Base-by-base conservation (phyloP, 2,888 invertebrate species). In the Seira musarum region DNA sequence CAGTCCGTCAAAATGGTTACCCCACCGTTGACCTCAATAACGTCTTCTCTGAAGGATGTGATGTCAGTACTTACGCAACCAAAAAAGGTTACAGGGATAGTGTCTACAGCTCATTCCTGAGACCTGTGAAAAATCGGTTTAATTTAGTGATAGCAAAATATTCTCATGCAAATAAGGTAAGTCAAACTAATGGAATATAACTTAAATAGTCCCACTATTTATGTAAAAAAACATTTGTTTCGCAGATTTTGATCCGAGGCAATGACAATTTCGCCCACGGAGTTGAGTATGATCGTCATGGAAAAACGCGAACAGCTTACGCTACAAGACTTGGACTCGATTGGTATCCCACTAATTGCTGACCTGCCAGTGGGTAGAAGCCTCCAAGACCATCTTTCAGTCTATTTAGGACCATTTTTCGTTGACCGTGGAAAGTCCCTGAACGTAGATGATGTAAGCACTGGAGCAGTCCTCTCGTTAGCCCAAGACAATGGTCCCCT, bases 341-440 rank as follows among this genome's bases (percentile, higher is more conserved):
- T n/a, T n/a, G n/a, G n/a, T n/a, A n/a, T n/a, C n/a, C n/a, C n/a
- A n/a, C n/a, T n/a, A n/a, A n/a, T n/a, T n/a, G n/a, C n/a, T n/a
- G n/a, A n/a, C n/a, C n/a, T n/a, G n/a, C n/a, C n/a, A n/a, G n/a
- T n/a, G 15, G 17, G 49, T 49, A n/a, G 49, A 15, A 13, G 3
- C 49, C 13, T 3, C 15, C 17, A 49, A 49, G 17, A 13, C 49
- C 49, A 49, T 15, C 13, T 49, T 49, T 71, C 71, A 13, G 80
- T 82, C 0, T 74, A 80, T 13, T 49, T 86, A 0, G 86, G 86
- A 0, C 86, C 86, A 3, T 83, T 86, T 61, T 81, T 86, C 1
- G 19, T 76, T 1, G 83, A 83, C 10, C 66, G 83, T 69, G 15
- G 24, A 64, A 2, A 40, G 15, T 15, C n/a, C n/a, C n/a, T n/a